Conservation (phyloP, 2,797 vertebrate genomes). For the Channallabes apus region DNA sequence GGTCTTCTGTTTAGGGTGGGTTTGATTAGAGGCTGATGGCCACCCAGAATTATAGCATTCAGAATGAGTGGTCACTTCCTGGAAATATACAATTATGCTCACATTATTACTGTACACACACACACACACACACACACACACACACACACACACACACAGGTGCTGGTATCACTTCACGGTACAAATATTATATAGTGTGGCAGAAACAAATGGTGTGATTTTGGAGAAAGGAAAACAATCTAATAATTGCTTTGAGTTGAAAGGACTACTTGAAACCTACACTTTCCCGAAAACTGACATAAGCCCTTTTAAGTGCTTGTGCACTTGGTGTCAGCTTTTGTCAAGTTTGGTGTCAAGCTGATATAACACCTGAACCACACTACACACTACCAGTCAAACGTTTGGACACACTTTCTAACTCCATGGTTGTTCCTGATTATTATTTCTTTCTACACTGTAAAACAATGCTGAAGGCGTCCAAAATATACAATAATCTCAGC, state of each 20-base stretch:
- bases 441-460: too few relatives aligned
- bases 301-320: neutral
- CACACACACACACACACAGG: too few relatives aligned
- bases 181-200: neutral
- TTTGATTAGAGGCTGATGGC: conserved; percentile 58
- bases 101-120: too few relatives aligned
- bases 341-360: neutral
- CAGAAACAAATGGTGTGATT: neutral
- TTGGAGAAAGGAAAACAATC: neutral
- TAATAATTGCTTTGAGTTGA: neutral
- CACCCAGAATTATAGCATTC: conserved; percentile 24
- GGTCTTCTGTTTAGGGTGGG: conserved; percentile 45
- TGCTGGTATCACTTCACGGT: too few relatives aligned
- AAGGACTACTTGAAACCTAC: neutral
- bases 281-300: neutral
- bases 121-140: too few relatives aligned
- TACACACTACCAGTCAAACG: too few relatives aligned
- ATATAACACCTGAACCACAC: neutral
- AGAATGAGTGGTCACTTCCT: neutral
- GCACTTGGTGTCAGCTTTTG: neutral
- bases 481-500: too few relatives aligned
- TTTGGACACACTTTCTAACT: too few relatives aligned
- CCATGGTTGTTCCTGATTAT: too few relatives aligned
- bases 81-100: neutral
- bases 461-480: too few relatives aligned